A percentile compares a stretch with the other conserved stretches of the same genome.
Conservation (phyloP, 2,888 invertebrate species). For the Iselma pallidipennis region DNA sequence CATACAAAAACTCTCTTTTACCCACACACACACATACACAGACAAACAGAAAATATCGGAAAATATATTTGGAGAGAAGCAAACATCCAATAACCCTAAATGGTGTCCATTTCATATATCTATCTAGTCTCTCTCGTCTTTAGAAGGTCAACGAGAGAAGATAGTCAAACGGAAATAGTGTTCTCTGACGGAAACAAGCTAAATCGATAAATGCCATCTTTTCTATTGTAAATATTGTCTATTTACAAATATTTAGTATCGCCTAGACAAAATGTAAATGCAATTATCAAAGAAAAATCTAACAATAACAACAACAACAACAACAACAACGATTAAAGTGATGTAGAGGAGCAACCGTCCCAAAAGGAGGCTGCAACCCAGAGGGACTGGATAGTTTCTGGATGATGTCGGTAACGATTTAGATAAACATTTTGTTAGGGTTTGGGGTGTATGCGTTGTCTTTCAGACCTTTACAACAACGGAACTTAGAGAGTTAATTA, state of each 20-base stretch:
- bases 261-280: neutral
- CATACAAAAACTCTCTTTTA: too few species aligned
- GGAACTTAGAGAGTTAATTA: constrained; percentile 27
- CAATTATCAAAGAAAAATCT: neutral
- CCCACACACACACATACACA: too few species aligned
- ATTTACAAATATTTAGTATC: neutral
- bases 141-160: neutral
- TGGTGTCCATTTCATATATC: constrained; percentile 17
- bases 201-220: neutral
- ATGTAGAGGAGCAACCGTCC: too few species aligned
- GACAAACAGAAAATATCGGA: constrained; percentile 2
- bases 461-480: neutral
- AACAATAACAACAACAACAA: too few species aligned
- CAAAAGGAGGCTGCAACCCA: too few species aligned
- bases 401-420: neutral
- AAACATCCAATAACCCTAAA: constrained; percentile 23
- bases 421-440: neutral
- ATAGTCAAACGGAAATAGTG: neutral
- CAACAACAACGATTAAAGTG: too few species aligned
- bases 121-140: neutral
- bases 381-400: too few species aligned
- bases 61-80: constrained; percentile 19
- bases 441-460: neutral
- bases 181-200: too few species aligned
- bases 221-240: neutral